phyloP scores from a whole-genome alignment of 2,888 invertebrate genomes.

The Thera britannica region DNA sequence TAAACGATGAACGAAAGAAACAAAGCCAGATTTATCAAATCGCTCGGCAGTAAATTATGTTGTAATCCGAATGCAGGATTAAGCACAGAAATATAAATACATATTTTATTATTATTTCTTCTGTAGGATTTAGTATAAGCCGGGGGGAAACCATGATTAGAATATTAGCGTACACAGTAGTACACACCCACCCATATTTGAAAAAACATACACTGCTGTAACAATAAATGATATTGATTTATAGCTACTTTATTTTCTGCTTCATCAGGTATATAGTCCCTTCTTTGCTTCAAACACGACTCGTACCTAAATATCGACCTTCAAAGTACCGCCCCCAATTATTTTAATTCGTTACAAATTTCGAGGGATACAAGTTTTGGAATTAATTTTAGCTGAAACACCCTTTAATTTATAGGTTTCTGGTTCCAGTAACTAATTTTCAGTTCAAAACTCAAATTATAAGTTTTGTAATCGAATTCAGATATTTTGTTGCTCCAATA shows the following conservation, averaged over 20 bases:
- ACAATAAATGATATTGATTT: too few relatives aligned
- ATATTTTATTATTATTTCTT: not conserved
- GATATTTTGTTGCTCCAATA: not conserved
- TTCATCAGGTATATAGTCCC: too few relatives aligned
- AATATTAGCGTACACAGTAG: too few relatives aligned
- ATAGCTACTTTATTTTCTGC: too few relatives aligned
- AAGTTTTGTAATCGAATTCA: not conserved
- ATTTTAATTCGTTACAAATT: not conserved
- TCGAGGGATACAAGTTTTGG: slow-evolving; percentile 4
- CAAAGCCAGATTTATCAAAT: slow-evolving; percentile 18
- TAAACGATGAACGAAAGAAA: slow-evolving; percentile 20
- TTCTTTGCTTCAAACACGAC: too few relatives aligned
- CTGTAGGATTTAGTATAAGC: too few relatives aligned
- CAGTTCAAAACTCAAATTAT: not conserved
- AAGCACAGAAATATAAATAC: not conserved
- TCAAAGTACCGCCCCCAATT: not conserved
- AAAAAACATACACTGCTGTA: too few relatives aligned
- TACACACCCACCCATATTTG: too few relatives aligned
- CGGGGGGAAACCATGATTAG: too few relatives aligned
- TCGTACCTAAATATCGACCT: not conserved
- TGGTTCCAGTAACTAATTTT: not conserved
- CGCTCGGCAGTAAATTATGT: slow-evolving; percentile 3
- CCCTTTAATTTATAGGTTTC: not conserved
- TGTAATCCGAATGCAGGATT: not conserved
- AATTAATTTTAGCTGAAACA: slow-evolving; percentile 2